phyloP scores from a whole-genome alignment of 2,797 vertebrate species.

The Sandelia bainsii region DNA sequence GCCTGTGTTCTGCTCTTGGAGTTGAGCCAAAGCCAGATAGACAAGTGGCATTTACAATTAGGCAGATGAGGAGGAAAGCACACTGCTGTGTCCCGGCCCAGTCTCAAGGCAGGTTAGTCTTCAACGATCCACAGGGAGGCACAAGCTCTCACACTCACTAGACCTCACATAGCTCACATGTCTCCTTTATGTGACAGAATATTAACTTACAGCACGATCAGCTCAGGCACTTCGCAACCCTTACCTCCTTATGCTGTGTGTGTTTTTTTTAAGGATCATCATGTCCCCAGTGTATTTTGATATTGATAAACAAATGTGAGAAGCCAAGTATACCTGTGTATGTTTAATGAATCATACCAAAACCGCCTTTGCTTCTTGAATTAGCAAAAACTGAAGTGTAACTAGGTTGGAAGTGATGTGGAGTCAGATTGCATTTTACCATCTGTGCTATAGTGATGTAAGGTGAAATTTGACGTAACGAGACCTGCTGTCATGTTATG shows the following conservation, averaged over 20 bases:
- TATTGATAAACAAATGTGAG: slow-evolving; percentile 11
- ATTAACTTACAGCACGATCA: slow-evolving; percentile 53
- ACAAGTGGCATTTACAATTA: slow-evolving; percentile 57
- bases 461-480: slow-evolving; percentile 26
- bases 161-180: slow-evolving; percentile 64
- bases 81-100: slow-evolving; percentile 34
- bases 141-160: slow-evolving; percentile 49
- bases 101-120: slow-evolving; percentile 54
- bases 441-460: not conserved
- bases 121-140: slow-evolving; percentile 61
- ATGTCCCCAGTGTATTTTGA: slow-evolving; percentile 21
- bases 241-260: not conserved
- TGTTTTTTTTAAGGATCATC: slow-evolving; percentile 37
- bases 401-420: not conserved
- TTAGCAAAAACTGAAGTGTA: not conserved
- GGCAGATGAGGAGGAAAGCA: slow-evolving; percentile 42
- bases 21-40: slow-evolving; percentile 46
- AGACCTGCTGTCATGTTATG: slow-evolving; percentile 33
- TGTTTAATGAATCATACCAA: slow-evolving; percentile 1
- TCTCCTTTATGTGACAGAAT: slow-evolving; percentile 59
- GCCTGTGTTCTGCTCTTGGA: slow-evolving; percentile 41
- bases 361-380: slow-evolving; percentile 8
- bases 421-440: slow-evolving; percentile 29
- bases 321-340: not conserved
- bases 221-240: slow-evolving; percentile 38